phyloP scores from a whole-genome alignment of 2,113 vertebrate species.

The Psilopsiagon aurifrons region DNA sequence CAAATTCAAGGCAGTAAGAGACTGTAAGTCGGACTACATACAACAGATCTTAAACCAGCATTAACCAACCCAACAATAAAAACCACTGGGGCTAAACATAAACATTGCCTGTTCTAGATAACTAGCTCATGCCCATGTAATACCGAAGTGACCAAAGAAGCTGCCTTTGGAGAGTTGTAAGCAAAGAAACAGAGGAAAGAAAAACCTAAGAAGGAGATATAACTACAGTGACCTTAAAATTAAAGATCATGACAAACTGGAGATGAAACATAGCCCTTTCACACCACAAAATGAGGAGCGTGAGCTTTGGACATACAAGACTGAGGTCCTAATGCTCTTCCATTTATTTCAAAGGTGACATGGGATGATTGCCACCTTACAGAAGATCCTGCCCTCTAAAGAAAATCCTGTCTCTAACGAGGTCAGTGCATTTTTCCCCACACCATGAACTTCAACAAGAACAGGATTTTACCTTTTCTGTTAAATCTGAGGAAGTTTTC shows the following conservation, averaged over 20 bases:
- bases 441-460: neutral
- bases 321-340: neutral
- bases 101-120: neutral
- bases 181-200: neutral
- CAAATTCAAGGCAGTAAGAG: neutral
- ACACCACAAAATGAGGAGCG: neutral
- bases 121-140: neutral
- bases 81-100: neutral
- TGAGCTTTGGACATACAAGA: neutral
- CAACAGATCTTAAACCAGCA: neutral
- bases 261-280: neutral
- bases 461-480: neutral
- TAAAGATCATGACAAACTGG: neutral
- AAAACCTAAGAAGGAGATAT: neutral
- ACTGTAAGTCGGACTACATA: neutral
- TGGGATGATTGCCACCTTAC: neutral
- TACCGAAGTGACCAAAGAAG: neutral
- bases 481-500: neutral
- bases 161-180: neutral
- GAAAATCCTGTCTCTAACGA: constrained; percentile 22
- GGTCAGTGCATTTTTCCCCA: neutral
- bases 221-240: neutral
- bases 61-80: neutral
- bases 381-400: neutral
- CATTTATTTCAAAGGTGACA: constrained; percentile 19